Evolutionary conservation across 2,797 vertebrate species (phyloP).

Genomic region (Hoplostethus mediterraneus): DNA sequence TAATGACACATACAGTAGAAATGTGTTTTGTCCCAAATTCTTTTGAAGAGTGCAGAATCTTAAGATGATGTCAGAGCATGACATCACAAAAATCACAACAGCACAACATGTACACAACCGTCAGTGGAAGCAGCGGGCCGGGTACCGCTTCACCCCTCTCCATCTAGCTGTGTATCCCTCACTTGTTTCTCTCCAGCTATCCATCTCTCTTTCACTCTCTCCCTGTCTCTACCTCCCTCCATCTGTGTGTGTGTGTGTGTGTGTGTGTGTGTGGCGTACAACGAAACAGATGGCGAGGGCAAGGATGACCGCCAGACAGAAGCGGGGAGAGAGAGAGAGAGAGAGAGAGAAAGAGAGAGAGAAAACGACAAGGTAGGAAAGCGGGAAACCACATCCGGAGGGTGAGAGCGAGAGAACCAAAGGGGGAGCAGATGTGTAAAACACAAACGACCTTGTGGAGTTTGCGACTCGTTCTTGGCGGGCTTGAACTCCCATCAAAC

Average conservation of each 20-base stretch:
- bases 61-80: neutral
- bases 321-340: conserved; percentile 41
- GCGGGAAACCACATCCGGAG: conserved; percentile 59
- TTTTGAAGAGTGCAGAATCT: neutral
- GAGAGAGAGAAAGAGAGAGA: conserved; percentile 54
- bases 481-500: conserved; percentile 54
- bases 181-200: conserved; percentile 36
- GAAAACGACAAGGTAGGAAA: conserved; percentile 58
- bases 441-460: conserved; percentile 72
- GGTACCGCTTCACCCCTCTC: neutral
- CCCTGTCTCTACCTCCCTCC: conserved; percentile 31
- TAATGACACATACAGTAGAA: no score
- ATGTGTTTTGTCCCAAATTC: no score
- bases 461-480: conserved; percentile 56
- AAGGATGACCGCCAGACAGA: conserved; percentile 75
- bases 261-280: conserved; percentile 51
- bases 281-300: conserved; percentile 81
- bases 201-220: conserved; percentile 17
- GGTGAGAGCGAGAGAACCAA: conserved; percentile 43
- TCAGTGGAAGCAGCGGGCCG: conserved; percentile 1
- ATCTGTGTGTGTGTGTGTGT: conserved; percentile 16
- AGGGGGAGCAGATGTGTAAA: conserved; percentile 78
- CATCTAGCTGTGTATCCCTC: neutral
- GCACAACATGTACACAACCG: conserved; percentile 21
- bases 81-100: neutral